Percentiles rank a stretch among this genome's conserved stretches.
Conservation (phyloP, 2,797 vertebrate genomes). For the Chloroceryle inda region DNA sequence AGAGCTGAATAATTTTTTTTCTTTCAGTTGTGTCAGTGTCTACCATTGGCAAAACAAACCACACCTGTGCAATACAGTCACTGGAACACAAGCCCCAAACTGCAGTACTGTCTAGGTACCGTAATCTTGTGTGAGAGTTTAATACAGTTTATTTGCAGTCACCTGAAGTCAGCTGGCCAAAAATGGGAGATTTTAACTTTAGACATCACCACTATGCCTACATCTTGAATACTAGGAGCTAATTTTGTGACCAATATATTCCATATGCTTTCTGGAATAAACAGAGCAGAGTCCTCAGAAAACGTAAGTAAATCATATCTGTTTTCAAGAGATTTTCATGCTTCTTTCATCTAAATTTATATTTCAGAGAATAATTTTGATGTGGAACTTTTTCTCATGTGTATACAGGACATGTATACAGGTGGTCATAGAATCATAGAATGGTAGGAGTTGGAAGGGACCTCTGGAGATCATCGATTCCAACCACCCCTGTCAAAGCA, state of each 20-base stretch:
- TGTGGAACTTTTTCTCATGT: background rate
- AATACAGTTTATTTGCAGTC: background rate
- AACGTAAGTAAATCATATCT: background rate
- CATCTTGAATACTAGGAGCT: background rate
- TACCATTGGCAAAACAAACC: background rate
- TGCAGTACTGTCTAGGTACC: background rate
- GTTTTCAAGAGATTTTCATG: background rate
- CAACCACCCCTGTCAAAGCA: too few species aligned
- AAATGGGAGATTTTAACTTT: background rate
- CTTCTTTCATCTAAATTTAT: background rate
- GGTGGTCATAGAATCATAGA: background rate
- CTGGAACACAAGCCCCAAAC: background rate
- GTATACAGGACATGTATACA: background rate
- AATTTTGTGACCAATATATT: background rate
- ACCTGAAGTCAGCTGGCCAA: background rate
- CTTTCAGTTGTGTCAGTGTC: background rate
- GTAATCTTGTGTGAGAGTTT: background rate
- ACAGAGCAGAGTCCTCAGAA: background rate
- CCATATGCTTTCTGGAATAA: background rate
- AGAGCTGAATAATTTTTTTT: background rate
- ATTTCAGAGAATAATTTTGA: background rate
- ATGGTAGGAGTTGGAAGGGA: too few species aligned
- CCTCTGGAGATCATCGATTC: too few species aligned
- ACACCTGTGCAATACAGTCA: background rate
- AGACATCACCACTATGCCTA: background rate